Evolutionary conservation across 1,140 invertebrate species (phyloP), one percentile per base, ranked within the genome.

Genomic region (Drosophila orosa): DNA sequence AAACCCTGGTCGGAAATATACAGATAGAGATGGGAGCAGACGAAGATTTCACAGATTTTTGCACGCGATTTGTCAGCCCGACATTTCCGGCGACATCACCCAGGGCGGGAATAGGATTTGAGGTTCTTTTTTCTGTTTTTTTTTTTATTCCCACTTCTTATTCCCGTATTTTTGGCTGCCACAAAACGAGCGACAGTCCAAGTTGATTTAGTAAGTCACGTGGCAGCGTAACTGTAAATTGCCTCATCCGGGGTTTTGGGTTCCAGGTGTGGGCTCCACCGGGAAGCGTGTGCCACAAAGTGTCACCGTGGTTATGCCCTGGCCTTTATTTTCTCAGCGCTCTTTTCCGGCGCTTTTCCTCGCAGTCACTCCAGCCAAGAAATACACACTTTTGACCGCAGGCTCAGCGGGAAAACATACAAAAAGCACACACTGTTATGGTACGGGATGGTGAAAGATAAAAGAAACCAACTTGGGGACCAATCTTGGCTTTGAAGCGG

Each of bases 121-220:
- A 76, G 66, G 48, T 29, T 40, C 24, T 22, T 33, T 55, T 39
- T 71, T 39, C 0, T 10, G 8, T 47, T 27, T n/a, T 69, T 39
- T 54, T 48, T 71, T 69, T 2, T 9, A n/a, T 52, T 52, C 13
- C 55, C 50, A 48, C 66, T 57, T 71, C 65, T 58, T 65, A 73
- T 61, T 73, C 39, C 40, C 67, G 48, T 80, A 68, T 77, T 78
- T 78, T 75, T 78, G 59, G 48, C 35, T 45, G 75, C 52, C 74
- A 42, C 75, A 83, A 71, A 83, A 67, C 60, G 47, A 69, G 62
- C 66, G 60, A 40, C 61, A 83, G 44, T 60, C 58, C 67, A 76
- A 85, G 80, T 91, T 90, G 80, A 90, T 90, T 90, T 90, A 89
- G 89, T 87, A 77, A 89, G 87, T 89, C 84, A 90, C 87, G 89